Conservation (phyloP, 2,113 vertebrate species). For the Corythornis vintsioides region DNA sequence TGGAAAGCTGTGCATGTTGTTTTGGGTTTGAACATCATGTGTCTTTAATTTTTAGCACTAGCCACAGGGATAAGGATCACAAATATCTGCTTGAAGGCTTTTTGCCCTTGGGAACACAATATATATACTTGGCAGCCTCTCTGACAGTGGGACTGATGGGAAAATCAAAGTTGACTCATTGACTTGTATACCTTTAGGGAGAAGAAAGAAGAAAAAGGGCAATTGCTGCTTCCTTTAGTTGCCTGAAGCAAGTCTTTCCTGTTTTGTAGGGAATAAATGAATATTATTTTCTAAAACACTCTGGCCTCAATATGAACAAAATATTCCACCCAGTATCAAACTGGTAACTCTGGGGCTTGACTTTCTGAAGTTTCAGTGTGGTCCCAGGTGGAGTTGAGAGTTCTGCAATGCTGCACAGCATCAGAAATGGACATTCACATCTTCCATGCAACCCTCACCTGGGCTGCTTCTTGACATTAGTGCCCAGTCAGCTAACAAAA, state of each 20-base stretch:
- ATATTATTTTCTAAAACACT: conserved; percentile 1
- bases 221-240: conserved; percentile 41
- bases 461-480: not conserved
- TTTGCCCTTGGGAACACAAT: conserved; percentile 49
- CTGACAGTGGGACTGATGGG: not conserved
- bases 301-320: not conserved
- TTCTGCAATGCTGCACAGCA: not conserved
- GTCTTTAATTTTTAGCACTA: conserved; percentile 62
- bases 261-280: conserved; percentile 4
- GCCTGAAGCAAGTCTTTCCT: conserved; percentile 19
- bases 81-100: conserved; percentile 56
- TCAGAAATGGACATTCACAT: not conserved
- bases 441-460: not conserved
- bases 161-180: conserved; percentile 44
- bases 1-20: conserved; percentile 37
- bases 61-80: conserved; percentile 39
- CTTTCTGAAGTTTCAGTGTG: not conserved
- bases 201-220: conserved; percentile 24
- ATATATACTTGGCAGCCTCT: conserved; percentile 41
- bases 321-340: not conserved
- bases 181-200: not conserved
- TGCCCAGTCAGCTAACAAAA: not conserved
- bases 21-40: conserved; percentile 54
- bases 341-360: not conserved
- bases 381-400: not conserved